These are phyloP conservation scores for Drosophila lutescens DNA, from an alignment of 2,888 invertebrate species.

Conservation along the genomic window DNA sequence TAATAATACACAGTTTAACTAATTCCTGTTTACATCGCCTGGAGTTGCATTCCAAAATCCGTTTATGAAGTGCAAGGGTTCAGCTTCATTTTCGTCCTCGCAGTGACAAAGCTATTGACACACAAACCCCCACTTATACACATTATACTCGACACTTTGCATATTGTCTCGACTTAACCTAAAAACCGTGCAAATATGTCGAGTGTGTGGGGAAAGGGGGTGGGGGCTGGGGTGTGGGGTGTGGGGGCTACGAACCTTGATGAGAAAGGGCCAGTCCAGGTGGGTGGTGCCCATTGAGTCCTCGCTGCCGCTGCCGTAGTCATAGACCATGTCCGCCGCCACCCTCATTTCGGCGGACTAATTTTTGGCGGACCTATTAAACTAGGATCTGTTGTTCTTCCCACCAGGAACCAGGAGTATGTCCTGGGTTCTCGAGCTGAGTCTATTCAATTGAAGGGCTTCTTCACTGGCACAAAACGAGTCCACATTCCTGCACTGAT, in stretches of 20 bases:
- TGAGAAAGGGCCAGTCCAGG: conserved; percentile 83
- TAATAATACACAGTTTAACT: too few relatives aligned
- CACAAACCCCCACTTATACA: conserved; percentile 48
- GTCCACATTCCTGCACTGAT: conserved; percentile 23
- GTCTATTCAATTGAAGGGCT: not conserved
- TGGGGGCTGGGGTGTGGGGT: not conserved
- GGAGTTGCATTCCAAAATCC: too few relatives aligned
- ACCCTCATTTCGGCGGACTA: conserved; percentile 32
- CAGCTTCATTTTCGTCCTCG: conserved; percentile 1
- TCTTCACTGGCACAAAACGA: conserved; percentile 5
- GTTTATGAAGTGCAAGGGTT: not conserved
- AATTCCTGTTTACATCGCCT: too few relatives aligned
- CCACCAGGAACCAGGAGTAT: not conserved
- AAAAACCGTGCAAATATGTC: conserved; percentile 24
- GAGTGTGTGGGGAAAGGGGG: not conserved
- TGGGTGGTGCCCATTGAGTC: conserved; percentile 69
- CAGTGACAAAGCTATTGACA: conserved; percentile 49
- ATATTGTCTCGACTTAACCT: conserved; percentile 49
- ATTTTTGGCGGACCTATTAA: conserved; percentile 10
- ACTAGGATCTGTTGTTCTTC: conserved; percentile 23
- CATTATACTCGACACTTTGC: conserved; percentile 43
- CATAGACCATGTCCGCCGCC: conserved; percentile 67
- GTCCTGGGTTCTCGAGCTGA: not conserved
- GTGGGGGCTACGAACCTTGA: conserved; percentile 76
- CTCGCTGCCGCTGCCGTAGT: conserved; percentile 55